These are phyloP conservation scores for Papilio elwesi DNA, from an alignment of 2,888 invertebrate species.

Conservation along the genomic window DNA sequence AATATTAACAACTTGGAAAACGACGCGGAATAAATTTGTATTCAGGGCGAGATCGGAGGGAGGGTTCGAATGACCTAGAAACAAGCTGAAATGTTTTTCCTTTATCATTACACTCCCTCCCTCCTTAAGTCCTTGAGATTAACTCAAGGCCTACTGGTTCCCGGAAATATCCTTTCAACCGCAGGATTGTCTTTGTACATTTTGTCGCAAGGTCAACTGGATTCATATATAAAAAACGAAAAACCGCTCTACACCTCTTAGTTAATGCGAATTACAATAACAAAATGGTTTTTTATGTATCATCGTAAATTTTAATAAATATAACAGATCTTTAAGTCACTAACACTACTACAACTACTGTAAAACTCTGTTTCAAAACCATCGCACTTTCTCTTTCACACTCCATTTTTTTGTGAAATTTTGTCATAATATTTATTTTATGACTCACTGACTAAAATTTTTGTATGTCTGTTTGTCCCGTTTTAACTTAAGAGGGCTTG, in stretches of 20 bases:
- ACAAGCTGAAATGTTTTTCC: slow-evolving; percentile 69
- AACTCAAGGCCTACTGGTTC: slow-evolving; percentile 68
- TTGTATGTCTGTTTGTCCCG: too few relatives aligned
- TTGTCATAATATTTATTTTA: too few relatives aligned
- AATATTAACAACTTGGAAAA: not conserved
- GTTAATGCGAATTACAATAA: not conserved
- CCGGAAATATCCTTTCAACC: slow-evolving; percentile 72
- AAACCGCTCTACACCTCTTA: not conserved
- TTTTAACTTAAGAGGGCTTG: too few relatives aligned
- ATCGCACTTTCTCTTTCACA: too few relatives aligned
- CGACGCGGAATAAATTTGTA: slow-evolving; percentile 54
- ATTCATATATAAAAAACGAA: slow-evolving; percentile 47
- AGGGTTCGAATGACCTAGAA: slow-evolving; percentile 65
- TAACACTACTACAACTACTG: too few relatives aligned
- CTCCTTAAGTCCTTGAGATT: slow-evolving; percentile 69
- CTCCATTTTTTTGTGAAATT: too few relatives aligned
- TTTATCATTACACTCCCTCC: slow-evolving; percentile 65
- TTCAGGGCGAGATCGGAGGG: slow-evolving; percentile 62
- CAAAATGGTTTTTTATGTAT: not conserved
- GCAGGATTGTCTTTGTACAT: slow-evolving; percentile 56
- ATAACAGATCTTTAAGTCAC: too few relatives aligned
- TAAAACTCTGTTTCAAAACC: too few relatives aligned
- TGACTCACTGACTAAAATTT: too few relatives aligned
- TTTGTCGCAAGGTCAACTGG: slow-evolving; percentile 63
- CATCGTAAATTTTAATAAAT: too few relatives aligned